Conservation (phyloP, 2,888 invertebrate species). For the Caradrina kadenii region DNA sequence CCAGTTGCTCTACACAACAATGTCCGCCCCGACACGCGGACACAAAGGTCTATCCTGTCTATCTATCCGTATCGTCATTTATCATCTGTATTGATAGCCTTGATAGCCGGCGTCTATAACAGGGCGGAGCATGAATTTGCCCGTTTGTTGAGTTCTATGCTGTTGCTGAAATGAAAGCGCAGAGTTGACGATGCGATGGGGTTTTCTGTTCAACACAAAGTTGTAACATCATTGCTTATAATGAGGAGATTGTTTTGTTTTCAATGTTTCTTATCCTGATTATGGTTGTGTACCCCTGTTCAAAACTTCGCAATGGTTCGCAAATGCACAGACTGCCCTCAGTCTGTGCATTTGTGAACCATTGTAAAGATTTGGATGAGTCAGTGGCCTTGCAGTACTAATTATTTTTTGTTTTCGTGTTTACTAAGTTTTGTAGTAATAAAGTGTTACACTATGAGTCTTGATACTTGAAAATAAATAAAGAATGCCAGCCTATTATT, state of each 20-base stretch:
- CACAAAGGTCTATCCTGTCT: conserved; percentile 53
- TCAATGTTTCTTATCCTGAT: neutral
- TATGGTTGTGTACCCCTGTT: too few species aligned
- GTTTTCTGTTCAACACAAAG: conserved; percentile 12
- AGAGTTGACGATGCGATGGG: neutral
- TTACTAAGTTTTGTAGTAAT: too few species aligned
- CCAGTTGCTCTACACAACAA: conserved; percentile 46
- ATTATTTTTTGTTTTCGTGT: too few species aligned
- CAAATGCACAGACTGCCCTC: too few species aligned
- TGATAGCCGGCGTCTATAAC: conserved; percentile 53
- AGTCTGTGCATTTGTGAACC: too few species aligned
- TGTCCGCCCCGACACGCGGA: conserved; percentile 36
- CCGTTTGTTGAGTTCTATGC: conserved; percentile 45
- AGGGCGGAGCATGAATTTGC: conserved; percentile 50
- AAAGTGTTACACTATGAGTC: too few species aligned
- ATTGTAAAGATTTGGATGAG: too few species aligned
- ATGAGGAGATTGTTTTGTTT: neutral
- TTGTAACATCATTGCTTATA: conserved; percentile 19
- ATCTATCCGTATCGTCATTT: conserved; percentile 51
- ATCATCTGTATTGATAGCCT: conserved; percentile 58
- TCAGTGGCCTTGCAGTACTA: too few species aligned
- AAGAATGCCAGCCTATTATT: too few species aligned
- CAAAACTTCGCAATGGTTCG: too few species aligned
- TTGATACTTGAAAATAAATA: too few species aligned
- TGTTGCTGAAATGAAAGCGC: conserved; percentile 20